phyloP scores from a whole-genome alignment of 2,113 vertebrate genomes.

The Conger conger region DNA sequence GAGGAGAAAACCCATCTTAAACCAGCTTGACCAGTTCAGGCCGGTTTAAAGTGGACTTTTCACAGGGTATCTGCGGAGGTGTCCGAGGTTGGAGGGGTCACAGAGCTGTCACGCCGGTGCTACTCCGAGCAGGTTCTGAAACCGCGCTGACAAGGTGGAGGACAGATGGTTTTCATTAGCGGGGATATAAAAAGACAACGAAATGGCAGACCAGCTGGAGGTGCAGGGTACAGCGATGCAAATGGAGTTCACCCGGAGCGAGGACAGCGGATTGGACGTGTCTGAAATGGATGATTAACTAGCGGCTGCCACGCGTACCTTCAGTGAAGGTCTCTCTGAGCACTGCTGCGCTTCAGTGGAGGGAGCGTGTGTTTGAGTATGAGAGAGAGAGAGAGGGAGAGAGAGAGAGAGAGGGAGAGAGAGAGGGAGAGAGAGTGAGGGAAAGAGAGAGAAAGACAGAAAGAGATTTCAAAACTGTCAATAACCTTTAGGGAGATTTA shows the following conservation, averaged over 20 bases:
- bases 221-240: neutral
- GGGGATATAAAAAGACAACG: slow-evolving; percentile 1
- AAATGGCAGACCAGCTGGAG: neutral
- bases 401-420: no score
- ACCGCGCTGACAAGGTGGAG: neutral
- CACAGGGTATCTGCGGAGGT: neutral
- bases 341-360: neutral
- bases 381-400: no score
- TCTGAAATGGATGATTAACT: neutral
- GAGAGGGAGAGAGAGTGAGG: no score
- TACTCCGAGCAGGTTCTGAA: neutral
- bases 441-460: no score
- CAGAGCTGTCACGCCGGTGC: neutral
- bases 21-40: no score
- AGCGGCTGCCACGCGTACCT: neutral
- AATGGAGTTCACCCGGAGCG: neutral
- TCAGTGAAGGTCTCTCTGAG: neutral
- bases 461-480: no score
- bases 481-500: no score
- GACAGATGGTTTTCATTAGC: slow-evolving; percentile 4
- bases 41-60: no score
- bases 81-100: neutral
- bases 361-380: neutral
- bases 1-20: no score
- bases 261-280: neutral